Conservation (phyloP, 2,797 vertebrate species). For the Periophthalmus magnuspinnatus region DNA sequence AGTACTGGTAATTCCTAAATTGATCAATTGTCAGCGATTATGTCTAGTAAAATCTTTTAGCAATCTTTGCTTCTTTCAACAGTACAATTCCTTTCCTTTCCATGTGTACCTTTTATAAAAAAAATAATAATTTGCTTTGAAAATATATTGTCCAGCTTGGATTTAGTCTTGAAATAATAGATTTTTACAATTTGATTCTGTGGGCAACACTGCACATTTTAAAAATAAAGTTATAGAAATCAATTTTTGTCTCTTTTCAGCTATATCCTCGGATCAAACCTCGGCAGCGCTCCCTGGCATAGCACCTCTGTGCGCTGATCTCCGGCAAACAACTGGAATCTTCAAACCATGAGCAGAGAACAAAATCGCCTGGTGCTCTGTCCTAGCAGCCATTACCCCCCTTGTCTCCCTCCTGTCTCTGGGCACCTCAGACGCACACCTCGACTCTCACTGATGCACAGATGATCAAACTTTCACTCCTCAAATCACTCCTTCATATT, state of each 20-base stretch:
- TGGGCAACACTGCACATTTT: too few species aligned
- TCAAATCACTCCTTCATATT: constrained; percentile 37
- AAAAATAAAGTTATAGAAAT: neutral
- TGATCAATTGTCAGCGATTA: too few species aligned
- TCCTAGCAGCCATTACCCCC: constrained; percentile 51
- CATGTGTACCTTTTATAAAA: too few species aligned
- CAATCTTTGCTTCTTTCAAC: too few species aligned
- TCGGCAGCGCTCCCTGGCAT: constrained; percentile 93
- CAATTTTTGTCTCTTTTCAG: constrained; percentile 63
- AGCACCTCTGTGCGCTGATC: constrained; percentile 48
- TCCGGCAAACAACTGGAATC: constrained; percentile 53
- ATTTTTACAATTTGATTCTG: too few species aligned
- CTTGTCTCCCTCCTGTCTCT: constrained; percentile 50
- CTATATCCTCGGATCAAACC: constrained; percentile 97
- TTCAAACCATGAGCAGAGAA: constrained; percentile 59
- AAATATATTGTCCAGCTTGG: too few species aligned
- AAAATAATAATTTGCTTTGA: too few species aligned
- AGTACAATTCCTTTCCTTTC: too few species aligned
- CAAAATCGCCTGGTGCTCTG: constrained; percentile 62
- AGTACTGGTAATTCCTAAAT: too few species aligned
- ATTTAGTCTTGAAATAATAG: too few species aligned
- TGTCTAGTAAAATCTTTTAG: too few species aligned
- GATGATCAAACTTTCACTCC: constrained; percentile 50
- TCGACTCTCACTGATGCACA: constrained; percentile 33
- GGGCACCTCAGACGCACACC: constrained; percentile 52